A percentile compares a stretch with the other conserved stretches of the same genome.
phyloP scores from a whole-genome alignment of 1,140 invertebrate species.

The Megalonaias nervosa region DNA sequence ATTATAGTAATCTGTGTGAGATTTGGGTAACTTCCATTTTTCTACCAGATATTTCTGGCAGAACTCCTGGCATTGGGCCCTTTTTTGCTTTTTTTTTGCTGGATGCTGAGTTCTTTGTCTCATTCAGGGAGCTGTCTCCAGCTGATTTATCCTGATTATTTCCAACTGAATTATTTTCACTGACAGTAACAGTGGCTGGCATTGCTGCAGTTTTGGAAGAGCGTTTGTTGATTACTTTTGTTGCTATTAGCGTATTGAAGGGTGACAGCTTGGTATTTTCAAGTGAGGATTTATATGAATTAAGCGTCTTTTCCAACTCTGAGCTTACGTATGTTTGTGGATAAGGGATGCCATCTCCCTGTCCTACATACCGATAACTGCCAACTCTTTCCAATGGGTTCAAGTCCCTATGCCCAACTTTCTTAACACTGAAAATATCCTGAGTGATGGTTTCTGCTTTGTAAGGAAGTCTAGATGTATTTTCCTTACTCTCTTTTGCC shows the following conservation, averaged over 20 bases:
- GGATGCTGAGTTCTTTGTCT: slow-evolving; percentile 1
- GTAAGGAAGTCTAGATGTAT: slow-evolving; percentile 11
- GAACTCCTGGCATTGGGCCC: slow-evolving; percentile 12
- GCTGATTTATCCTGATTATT: not conserved
- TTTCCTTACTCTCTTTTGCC: slow-evolving; percentile 14
- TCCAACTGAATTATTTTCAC: slow-evolving; percentile 24
- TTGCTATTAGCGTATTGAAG: slow-evolving; percentile 43
- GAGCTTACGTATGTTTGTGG: slow-evolving; percentile 6
- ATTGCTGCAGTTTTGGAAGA: slow-evolving; percentile 29
- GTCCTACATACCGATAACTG: slow-evolving; percentile 3
- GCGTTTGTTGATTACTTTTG: slow-evolving; percentile 39
- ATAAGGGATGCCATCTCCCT: slow-evolving; percentile 8
- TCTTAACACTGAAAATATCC: slow-evolving; percentile 38
- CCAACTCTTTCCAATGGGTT: slow-evolving; percentile 51
- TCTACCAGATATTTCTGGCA: slow-evolving; percentile 55
- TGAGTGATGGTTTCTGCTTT: slow-evolving; percentile 28
- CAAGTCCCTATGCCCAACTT: slow-evolving; percentile 38
- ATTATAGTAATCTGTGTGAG: slow-evolving; percentile 41
- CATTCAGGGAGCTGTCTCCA: slow-evolving; percentile 1
- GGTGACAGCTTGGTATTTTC: slow-evolving; percentile 43
- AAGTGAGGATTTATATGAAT: slow-evolving; percentile 38
- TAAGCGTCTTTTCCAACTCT: slow-evolving; percentile 40
- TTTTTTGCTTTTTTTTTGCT: slow-evolving; percentile 32
- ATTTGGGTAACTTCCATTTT: slow-evolving; percentile 42
- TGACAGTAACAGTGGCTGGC: slow-evolving; percentile 34